A percentile compares a stretch with the other conserved stretches of the same genome.
These are phyloP conservation scores for Criorhina ranunculi DNA, from an alignment of 2,888 invertebrate genomes.

Conservation along the genomic window DNA sequence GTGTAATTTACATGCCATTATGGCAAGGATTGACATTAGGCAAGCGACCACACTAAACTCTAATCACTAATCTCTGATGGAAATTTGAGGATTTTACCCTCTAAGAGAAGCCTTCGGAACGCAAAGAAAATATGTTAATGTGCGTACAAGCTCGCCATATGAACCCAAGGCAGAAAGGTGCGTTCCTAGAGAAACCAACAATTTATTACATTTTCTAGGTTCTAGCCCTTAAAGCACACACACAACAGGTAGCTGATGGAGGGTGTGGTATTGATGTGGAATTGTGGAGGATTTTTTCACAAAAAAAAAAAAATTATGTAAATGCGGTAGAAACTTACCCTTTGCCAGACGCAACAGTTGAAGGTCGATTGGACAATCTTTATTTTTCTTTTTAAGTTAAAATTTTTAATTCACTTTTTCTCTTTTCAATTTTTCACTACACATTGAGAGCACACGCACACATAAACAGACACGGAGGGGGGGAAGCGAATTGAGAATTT, in stretches of 20 bases:
- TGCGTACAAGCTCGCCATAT: conserved; percentile 26
- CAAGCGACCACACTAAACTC: conserved; percentile 54
- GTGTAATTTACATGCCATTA: conserved; percentile 69
- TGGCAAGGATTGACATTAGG: conserved; percentile 60
- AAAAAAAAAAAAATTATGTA: neutral
- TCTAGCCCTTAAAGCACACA: neutral
- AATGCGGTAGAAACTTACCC: conserved; percentile 46
- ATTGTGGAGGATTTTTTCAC: too few species aligned
- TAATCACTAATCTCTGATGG: conserved; percentile 64
- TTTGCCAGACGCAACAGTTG: conserved; percentile 54
- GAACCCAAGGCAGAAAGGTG: conserved; percentile 10
- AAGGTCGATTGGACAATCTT: conserved; percentile 15
- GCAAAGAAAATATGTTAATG: conserved; percentile 49
- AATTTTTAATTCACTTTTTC: neutral
- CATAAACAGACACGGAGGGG: conserved; percentile 10
- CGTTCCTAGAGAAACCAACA: conserved; percentile 6
- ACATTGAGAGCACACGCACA: conserved; percentile 28
- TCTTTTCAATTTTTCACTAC: conserved; percentile 11
- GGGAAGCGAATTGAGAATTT: conserved; percentile 29
- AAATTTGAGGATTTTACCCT: conserved; percentile 44
- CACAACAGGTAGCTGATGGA: conserved; percentile 37
- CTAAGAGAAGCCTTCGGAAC: neutral
- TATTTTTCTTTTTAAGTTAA: neutral
- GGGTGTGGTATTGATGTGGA: too few species aligned
- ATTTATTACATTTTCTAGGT: conserved; percentile 6